Conservation (phyloP, 2,113 vertebrate species). For the Sceloporus undulatus region DNA sequence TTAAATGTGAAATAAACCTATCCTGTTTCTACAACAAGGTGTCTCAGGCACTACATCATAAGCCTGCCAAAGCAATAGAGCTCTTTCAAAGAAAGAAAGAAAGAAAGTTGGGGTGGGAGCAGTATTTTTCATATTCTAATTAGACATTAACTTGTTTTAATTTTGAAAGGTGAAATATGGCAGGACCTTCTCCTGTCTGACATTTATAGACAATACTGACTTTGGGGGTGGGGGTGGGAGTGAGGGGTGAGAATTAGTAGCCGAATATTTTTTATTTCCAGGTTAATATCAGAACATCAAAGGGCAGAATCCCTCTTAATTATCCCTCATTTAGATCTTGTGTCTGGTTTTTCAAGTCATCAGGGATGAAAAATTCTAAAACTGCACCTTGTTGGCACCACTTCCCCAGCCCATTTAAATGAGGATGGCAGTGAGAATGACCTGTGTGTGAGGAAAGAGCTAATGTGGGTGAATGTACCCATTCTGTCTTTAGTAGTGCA, state of each 20-base stretch:
- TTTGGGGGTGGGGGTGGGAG: neutral
- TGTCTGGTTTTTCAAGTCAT: neutral
- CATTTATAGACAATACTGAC: neutral
- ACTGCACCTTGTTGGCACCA: neutral
- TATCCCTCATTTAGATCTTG: neutral
- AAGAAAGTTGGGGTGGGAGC: neutral
- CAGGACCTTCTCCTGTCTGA: neutral
- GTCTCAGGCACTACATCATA: neutral
- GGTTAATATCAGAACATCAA: neutral
- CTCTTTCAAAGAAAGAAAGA: neutral
- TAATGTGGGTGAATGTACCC: neutral
- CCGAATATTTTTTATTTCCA: neutral
- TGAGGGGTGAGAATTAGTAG: neutral
- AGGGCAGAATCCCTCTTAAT: neutral
- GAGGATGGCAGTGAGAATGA: neutral
- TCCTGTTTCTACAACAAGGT: neutral
- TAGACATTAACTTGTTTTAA: neutral
- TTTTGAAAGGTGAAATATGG: neutral
- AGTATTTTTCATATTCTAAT: neutral
- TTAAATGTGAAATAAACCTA: conserved; percentile 17
- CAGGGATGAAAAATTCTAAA: neutral
- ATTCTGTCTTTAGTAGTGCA: neutral
- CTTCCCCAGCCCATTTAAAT: neutral
- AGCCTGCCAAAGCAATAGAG: neutral
- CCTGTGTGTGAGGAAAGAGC: too few relatives aligned